Percentiles rank a stretch among this genome's conserved stretches.
Evolutionary conservation across 2,888 invertebrate genomes (phyloP).

Genomic region (Altica lythri): DNA sequence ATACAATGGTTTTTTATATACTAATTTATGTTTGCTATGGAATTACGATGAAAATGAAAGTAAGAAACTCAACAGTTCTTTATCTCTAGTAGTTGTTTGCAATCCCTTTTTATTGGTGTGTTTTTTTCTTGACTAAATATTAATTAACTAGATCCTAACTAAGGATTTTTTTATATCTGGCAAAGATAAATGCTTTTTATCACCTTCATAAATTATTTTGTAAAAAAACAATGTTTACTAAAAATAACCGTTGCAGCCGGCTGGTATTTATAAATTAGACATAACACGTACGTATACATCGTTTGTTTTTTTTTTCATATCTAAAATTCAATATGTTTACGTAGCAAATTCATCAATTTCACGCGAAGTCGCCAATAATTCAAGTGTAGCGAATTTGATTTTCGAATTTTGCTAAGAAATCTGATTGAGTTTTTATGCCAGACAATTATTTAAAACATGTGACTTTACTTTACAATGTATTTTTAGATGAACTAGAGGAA

Average conservation of each 20-base stretch:
- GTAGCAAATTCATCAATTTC: background rate
- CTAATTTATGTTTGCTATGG: no score
- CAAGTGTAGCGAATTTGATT: background rate
- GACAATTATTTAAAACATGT: background rate
- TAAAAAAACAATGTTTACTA: background rate
- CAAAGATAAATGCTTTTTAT: no score
- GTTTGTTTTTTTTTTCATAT: background rate
- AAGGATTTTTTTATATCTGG: no score
- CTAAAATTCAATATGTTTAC: background rate
- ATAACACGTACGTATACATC: background rate
- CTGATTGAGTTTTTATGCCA: constrained; percentile 1
- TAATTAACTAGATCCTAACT: no score
- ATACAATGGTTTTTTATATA: no score
- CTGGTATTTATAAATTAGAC: background rate
- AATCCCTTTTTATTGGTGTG: no score
- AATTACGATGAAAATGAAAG: no score
- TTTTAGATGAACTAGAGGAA: background rate
- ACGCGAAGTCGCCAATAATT: background rate
- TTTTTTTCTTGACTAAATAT: no score
- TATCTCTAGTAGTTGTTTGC: no score
- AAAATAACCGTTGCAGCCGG: background rate
- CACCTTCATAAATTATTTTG: background rate
- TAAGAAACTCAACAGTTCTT: no score
- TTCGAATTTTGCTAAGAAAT: background rate
- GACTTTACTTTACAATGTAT: background rate